Conservation (phyloP, 1,140 invertebrate genomes). For the Drosophila bocki region DNA sequence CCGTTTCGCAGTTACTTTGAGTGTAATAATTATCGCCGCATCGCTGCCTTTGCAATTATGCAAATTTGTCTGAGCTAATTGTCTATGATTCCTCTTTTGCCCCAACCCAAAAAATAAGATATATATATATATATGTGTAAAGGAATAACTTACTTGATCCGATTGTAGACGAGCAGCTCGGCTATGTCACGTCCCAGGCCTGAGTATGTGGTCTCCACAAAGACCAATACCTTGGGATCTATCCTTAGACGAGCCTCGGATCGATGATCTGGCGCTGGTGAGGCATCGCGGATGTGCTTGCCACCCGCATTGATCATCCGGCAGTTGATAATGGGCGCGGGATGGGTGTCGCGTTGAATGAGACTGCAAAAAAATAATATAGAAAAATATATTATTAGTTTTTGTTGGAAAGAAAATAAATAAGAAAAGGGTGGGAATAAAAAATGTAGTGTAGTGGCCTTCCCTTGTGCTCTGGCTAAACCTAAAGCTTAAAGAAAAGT, state of each 20-base stretch:
- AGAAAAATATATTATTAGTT: conserved; percentile 10
- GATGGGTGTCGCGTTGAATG: conserved; percentile 91
- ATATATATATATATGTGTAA: not conserved
- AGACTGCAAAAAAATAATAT: conserved; percentile 85
- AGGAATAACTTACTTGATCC: conserved; percentile 93
- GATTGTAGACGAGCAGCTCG: conserved; percentile 96
- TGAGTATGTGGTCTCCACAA: conserved; percentile 98
- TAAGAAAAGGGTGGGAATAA: too few relatives aligned
- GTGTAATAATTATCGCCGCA: conserved; percentile 71
- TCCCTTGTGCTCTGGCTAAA: not conserved
- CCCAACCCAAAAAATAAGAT: not conserved
- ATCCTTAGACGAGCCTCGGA: conserved; percentile 93
- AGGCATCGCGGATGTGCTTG: conserved; percentile 86
- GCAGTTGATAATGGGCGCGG: conserved; percentile 92
- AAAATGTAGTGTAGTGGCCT: too few relatives aligned
- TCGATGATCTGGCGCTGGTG: conserved; percentile 91
- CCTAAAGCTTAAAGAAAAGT: not conserved
- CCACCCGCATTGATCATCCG: conserved; percentile 87
- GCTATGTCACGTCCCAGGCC: conserved; percentile 95
- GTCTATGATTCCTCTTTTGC: conserved; percentile 67
- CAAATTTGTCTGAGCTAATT: conserved; percentile 78
- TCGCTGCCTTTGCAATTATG: conserved; percentile 76
- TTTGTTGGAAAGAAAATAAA: too few relatives aligned
- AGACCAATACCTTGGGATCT: conserved; percentile 96
- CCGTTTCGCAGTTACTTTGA: conserved; percentile 69